phyloP scores from a whole-genome alignment of 2,113 vertebrate species.

The Macroglossus sobrinus region DNA sequence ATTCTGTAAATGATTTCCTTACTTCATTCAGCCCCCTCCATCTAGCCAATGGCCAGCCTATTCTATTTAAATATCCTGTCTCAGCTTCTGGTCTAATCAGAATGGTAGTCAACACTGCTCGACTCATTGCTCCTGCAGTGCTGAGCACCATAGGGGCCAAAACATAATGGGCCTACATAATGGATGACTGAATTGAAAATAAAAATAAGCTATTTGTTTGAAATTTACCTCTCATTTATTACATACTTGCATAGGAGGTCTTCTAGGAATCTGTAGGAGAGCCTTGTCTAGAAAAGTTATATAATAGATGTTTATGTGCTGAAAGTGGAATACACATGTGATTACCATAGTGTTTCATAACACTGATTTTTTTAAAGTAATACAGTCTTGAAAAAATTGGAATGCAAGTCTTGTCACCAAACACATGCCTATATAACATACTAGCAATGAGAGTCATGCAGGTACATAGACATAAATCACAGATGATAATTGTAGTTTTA shows the following conservation, averaged over 20 bases:
- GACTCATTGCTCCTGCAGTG: slow-evolving; percentile 54
- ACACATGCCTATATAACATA: background rate
- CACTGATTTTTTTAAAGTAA: background rate
- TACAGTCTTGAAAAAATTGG: background rate
- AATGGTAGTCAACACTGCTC: slow-evolving; percentile 60
- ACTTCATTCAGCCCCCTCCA: slow-evolving; percentile 40
- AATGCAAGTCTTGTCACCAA: background rate
- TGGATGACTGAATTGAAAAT: slow-evolving; percentile 75
- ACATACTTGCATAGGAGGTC: slow-evolving; percentile 50
- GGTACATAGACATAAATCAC: background rate
- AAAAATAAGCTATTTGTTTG: slow-evolving; percentile 77
- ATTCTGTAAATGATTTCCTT: slow-evolving; percentile 47
- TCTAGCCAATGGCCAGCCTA: slow-evolving; percentile 55
- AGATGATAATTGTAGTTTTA: background rate
- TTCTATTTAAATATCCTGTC: slow-evolving; percentile 75
- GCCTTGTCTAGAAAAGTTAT: slow-evolving; percentile 33
- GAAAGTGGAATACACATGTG: slow-evolving; percentile 43
- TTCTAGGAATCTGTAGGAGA: slow-evolving; percentile 57
- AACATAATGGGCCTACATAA: slow-evolving; percentile 68
- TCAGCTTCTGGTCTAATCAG: slow-evolving; percentile 73
- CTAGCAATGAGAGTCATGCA: background rate
- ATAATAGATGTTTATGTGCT: slow-evolving; percentile 36
- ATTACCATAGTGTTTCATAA: background rate
- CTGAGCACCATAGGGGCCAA: slow-evolving; percentile 60
- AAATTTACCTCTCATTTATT: slow-evolving; percentile 64